These are phyloP conservation scores for Argentina silus DNA, from an alignment of 2,797 vertebrate species.

Conservation along the genomic window DNA sequence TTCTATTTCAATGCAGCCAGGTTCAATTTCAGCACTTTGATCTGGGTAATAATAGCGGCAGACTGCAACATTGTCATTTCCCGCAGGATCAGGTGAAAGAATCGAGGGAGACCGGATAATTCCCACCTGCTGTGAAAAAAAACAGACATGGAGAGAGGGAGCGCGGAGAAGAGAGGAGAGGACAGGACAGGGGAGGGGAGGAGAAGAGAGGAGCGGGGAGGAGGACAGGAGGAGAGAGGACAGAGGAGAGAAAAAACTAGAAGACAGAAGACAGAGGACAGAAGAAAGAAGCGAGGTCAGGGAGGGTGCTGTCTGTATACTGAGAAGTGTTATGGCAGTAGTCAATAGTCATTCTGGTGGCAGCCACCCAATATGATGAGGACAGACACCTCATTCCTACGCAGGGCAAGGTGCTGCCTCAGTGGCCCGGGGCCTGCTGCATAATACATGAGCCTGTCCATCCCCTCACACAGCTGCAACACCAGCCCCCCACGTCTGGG, in stretches of 20 bases:
- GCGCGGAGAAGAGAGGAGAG: slow-evolving; percentile 15
- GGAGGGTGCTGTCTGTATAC: slow-evolving; percentile 7
- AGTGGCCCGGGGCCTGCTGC: slow-evolving; percentile 54
- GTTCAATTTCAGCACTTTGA: slow-evolving; percentile 67
- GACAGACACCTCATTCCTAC: slow-evolving; percentile 61
- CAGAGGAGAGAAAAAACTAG: slow-evolving; percentile 8
- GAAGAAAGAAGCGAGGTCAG: neutral
- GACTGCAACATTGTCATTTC: slow-evolving; percentile 67
- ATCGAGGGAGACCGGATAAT: slow-evolving; percentile 54
- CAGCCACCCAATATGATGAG: slow-evolving; percentile 53
- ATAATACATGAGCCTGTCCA: slow-evolving; percentile 71
- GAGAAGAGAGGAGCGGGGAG: slow-evolving; percentile 2
- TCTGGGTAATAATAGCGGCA: slow-evolving; percentile 67
- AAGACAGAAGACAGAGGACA: neutral
- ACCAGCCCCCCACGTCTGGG: slow-evolving; percentile 1
- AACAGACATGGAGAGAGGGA: slow-evolving; percentile 32
- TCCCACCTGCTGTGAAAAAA: slow-evolving; percentile 43
- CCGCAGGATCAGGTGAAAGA: slow-evolving; percentile 55
- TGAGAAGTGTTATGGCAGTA: slow-evolving; percentile 45
- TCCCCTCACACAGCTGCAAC: slow-evolving; percentile 22
- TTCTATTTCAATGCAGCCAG: slow-evolving; percentile 40
- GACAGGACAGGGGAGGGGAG: slow-evolving; percentile 1
- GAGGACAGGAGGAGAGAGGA: neutral
- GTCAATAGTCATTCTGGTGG: slow-evolving; percentile 29
- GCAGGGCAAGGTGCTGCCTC: slow-evolving; percentile 39